phyloP scores from a whole-genome alignment of 2,113 vertebrate genomes.

The Oreochromis spilurus region DNA sequence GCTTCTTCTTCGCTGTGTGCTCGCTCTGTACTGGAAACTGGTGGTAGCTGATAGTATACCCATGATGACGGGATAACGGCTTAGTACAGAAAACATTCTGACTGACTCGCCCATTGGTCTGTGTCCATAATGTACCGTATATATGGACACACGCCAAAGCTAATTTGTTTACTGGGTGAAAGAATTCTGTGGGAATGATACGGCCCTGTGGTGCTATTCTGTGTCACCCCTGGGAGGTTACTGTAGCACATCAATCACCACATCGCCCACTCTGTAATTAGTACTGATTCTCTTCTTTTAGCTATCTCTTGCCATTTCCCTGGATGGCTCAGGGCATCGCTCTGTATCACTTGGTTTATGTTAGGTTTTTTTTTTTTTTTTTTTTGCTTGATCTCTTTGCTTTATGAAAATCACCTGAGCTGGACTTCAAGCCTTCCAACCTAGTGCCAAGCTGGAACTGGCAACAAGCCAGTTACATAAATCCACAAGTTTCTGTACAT shows the following conservation, averaged over 20 bases:
- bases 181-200: not conserved
- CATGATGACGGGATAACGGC: not conserved
- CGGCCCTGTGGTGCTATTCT: not conserved
- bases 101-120: not conserved
- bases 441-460: not conserved
- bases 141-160: not conserved
- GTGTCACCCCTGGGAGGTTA: constrained; percentile 8
- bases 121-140: not conserved
- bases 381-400: not conserved
- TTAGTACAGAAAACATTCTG: not conserved
- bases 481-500: not conserved
- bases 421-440: not conserved
- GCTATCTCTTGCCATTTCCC: not conserved
- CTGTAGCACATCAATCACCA: constrained; percentile 27
- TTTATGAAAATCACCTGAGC: not conserved
- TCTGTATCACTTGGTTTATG: not conserved
- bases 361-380: not conserved
- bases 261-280: constrained; percentile 20
- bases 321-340: not conserved
- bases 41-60: constrained; percentile 38
- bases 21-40: constrained; percentile 10
- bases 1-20: not conserved
- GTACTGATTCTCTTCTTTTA: not conserved
- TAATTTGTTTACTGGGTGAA: not conserved
- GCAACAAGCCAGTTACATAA: not conserved